Percentiles rank a stretch among this genome's conserved stretches.
These are phyloP conservation scores for Ophiodon elongatus DNA, from an alignment of 2,113 vertebrate species.

Conservation along the genomic window DNA sequence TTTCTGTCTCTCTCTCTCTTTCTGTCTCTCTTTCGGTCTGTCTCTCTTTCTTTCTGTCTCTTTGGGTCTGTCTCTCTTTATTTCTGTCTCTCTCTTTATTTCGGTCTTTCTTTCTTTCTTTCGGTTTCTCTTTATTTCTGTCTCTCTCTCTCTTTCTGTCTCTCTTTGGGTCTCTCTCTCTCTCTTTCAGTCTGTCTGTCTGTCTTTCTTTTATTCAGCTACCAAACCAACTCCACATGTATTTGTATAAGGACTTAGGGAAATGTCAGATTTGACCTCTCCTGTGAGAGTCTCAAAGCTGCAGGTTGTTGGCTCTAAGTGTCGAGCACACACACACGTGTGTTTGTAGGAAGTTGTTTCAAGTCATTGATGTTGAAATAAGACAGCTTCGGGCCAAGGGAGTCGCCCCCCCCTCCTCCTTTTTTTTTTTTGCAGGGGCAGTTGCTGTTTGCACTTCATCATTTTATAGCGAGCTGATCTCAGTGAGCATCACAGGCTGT, in stretches of 20 bases:
- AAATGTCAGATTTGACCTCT: constrained; percentile 35
- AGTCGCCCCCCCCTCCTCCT: neutral
- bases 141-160: neutral
- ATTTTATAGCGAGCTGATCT: constrained; percentile 39
- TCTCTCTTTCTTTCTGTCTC: neutral
- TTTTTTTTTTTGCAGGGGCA: neutral
- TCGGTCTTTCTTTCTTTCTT: neutral
- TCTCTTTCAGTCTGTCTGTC: neutral
- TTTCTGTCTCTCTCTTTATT: neutral
- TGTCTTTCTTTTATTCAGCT: neutral
- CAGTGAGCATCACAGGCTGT: constrained; percentile 13
- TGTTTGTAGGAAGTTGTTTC: constrained; percentile 22
- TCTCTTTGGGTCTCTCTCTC: too few relatives aligned
- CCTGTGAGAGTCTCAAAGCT: constrained; percentile 1
- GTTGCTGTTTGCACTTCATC: constrained; percentile 30
- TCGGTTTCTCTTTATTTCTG: neutral
- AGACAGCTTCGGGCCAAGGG: neutral
- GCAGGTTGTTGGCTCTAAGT: too few relatives aligned
- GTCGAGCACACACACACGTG: neutral
- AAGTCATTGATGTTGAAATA: constrained; percentile 32
- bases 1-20: neutral
- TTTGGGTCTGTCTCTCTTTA: neutral
- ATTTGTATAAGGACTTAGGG: constrained; percentile 49
- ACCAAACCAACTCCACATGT: neutral
- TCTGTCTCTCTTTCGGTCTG: neutral